These are phyloP conservation scores for Rhingia campestris DNA, from an alignment of 2,888 invertebrate genomes.

Conservation along the genomic window DNA sequence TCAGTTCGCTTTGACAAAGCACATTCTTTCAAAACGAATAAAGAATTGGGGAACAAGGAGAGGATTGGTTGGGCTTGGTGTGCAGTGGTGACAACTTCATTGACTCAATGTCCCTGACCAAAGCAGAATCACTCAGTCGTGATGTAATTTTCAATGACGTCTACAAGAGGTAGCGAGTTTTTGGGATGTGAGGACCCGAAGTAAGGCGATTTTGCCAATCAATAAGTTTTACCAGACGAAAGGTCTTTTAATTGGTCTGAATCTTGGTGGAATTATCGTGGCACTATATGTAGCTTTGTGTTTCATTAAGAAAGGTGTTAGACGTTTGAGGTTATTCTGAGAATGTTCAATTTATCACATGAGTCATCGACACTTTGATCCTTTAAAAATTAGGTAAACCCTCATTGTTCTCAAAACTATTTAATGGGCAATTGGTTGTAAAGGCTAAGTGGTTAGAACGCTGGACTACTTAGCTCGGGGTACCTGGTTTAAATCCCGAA, in stretches of 20 bases:
- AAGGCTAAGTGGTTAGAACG: too few relatives aligned
- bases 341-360: too few relatives aligned
- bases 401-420: too few relatives aligned
- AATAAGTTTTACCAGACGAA: constrained; percentile 17
- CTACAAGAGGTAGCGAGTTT: constrained; percentile 31
- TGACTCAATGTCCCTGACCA: constrained; percentile 58
- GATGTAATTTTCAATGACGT: constrained; percentile 71
- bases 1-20: constrained; percentile 62
- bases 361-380: too few relatives aligned
- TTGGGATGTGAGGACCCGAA: constrained; percentile 7
- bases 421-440: too few relatives aligned
- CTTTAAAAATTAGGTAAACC: too few relatives aligned
- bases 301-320: background rate
- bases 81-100: constrained; percentile 57
- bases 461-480: too few relatives aligned
- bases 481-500: too few relatives aligned
- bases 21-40: constrained; percentile 55
- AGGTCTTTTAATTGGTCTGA: constrained; percentile 36
- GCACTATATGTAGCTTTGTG: background rate
- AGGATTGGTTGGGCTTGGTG: constrained; percentile 12
- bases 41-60: constrained; percentile 12
- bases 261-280: background rate
- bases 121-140: constrained; percentile 65
- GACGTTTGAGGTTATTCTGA: too few relatives aligned
- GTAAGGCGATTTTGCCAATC: constrained; percentile 33